Evolutionary conservation across 2,113 vertebrate species (phyloP).

Genomic region (Hemiprocne comata): DNA sequence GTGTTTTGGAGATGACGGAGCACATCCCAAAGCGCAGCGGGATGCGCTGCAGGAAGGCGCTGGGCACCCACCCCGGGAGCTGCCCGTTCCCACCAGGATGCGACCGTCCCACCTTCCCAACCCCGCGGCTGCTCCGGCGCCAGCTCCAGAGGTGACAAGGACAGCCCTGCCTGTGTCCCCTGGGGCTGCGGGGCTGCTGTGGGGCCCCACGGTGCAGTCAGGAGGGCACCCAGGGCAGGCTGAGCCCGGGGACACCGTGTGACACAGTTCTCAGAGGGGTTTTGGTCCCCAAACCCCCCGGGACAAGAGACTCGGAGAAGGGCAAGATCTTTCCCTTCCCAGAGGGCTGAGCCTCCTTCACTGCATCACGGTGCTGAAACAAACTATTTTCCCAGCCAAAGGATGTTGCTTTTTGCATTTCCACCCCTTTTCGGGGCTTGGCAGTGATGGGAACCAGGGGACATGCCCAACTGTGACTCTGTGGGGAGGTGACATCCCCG

Average conservation of each 20-base stretch:
- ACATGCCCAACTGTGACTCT: not conserved
- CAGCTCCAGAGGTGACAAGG: not conserved
- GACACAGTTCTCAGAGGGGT: not conserved
- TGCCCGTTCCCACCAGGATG: not conserved
- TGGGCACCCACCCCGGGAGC: not conserved
- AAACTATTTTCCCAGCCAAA: not conserved
- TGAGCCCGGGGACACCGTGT: not conserved
- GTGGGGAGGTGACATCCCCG: not conserved
- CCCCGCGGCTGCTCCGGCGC: not conserved
- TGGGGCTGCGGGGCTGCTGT: rapidly evolving
- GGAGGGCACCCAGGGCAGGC: not conserved
- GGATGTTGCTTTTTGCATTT: not conserved
- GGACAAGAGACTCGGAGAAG: not conserved
- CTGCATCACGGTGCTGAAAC: rapidly evolving
- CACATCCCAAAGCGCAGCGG: not conserved
- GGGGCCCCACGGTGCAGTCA: not conserved
- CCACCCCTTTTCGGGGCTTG: not conserved
- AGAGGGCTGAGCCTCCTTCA: not conserved
- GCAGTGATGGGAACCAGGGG: not conserved
- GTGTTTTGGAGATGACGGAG: not conserved
- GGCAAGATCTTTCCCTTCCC: not conserved
- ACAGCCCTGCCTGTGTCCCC: rapidly evolving
- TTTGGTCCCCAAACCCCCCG: not conserved
- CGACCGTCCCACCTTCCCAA: not conserved
- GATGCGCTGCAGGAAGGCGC: not conserved